Conservation (phyloP, 2,888 invertebrate genomes). For the Rhopalosiphum nymphaeae region DNA sequence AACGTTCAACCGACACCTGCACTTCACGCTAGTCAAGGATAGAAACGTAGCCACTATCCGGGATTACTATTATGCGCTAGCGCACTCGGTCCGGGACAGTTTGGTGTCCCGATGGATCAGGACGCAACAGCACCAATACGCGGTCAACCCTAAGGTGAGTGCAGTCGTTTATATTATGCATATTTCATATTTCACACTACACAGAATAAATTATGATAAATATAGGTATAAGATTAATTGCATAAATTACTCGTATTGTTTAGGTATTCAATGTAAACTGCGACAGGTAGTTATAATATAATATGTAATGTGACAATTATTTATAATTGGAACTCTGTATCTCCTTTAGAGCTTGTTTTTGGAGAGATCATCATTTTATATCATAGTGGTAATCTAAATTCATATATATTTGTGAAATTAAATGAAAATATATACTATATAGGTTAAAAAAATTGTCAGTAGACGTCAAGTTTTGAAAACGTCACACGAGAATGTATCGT, state of each 20-base stretch:
- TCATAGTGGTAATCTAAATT: no score
- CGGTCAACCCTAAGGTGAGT: conserved; percentile 97
- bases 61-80: conserved; percentile 98
- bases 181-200: background rate
- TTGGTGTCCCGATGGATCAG: conserved; percentile 98
- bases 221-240: background rate
- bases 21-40: conserved; percentile 99
- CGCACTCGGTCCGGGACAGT: conserved; percentile 98
- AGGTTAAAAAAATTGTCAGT: background rate
- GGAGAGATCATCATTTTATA: no score
- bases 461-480: background rate
- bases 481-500: background rate
- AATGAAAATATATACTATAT: no score
- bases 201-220: background rate
- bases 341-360: no score
- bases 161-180: background rate
- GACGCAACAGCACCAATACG: conserved; percentile 99
- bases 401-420: no score
- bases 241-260: background rate
- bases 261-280: no score
- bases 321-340: background rate
- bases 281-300: background rate
- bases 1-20: conserved; percentile 98
- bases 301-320: background rate
- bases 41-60: conserved; percentile 97